Percentiles rank a stretch among this genome's conserved stretches.
These are phyloP conservation scores for Batillaria attramentaria DNA, from an alignment of 1,140 invertebrate genomes.

Conservation along the genomic window DNA sequence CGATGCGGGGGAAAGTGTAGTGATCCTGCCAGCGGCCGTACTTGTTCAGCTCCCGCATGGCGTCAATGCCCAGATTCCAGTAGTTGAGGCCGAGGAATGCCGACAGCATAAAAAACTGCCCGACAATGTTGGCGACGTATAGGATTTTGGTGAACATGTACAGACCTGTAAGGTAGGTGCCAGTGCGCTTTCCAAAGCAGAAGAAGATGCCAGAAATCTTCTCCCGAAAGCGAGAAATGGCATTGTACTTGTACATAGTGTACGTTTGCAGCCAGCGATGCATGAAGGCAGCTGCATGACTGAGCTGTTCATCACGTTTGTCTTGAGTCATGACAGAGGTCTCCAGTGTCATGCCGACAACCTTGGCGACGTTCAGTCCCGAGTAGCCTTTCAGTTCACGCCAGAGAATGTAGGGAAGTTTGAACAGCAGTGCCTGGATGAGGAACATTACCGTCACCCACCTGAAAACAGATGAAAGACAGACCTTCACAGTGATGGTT, in stretches of 20 bases:
- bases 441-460: conserved; percentile 74
- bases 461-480: conserved; percentile 63
- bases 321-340: conserved; percentile 36
- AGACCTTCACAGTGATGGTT: no score
- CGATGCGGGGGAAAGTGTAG: conserved; percentile 73
- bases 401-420: conserved; percentile 69
- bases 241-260: conserved; percentile 56
- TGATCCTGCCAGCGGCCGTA: conserved; percentile 69
- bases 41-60: conserved; percentile 66
- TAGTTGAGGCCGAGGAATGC: conserved; percentile 63
- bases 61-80: conserved; percentile 71
- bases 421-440: conserved; percentile 70
- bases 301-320: conserved; percentile 56
- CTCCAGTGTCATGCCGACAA: conserved; percentile 41
- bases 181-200: conserved; percentile 71
- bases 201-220: conserved; percentile 58
- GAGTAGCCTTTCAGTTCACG: conserved; percentile 62
- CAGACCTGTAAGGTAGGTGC: conserved; percentile 72
- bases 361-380: conserved; percentile 49
- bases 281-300: conserved; percentile 58
- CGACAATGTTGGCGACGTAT: conserved; percentile 61
- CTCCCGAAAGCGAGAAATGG: conserved; percentile 49
- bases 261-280: conserved; percentile 54
- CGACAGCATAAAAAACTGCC: conserved; percentile 68
- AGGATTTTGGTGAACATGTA: conserved; percentile 70